These are phyloP conservation scores for Cacoxenus indagator DNA, from an alignment of 2,888 invertebrate species.

Conservation along the genomic window DNA sequence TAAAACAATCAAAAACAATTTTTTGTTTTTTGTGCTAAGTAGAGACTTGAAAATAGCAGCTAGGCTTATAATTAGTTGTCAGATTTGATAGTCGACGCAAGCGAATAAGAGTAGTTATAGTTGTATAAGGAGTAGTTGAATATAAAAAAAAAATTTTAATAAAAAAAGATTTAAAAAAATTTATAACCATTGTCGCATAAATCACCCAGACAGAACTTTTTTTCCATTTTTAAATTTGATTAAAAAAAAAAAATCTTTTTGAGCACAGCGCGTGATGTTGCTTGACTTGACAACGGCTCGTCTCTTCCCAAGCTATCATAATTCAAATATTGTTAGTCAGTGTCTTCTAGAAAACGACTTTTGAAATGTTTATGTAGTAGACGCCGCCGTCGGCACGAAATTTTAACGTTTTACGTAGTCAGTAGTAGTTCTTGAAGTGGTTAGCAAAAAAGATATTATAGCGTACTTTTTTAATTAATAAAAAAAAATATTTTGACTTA, in stretches of 20 bases:
- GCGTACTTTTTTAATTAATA: no score
- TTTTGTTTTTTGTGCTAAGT: no score
- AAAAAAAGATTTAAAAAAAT: no score
- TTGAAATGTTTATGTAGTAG: slow-evolving; percentile 45
- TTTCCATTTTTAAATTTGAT: not conserved
- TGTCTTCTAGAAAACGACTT: slow-evolving; percentile 17
- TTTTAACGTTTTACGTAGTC: not conserved
- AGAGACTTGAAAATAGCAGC: no score
- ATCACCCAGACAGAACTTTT: slow-evolving; percentile 32
- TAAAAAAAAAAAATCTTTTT: not conserved
- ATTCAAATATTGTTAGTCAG: slow-evolving; percentile 58
- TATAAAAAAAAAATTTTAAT: no score
- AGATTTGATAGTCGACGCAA: no score
- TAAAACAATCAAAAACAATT: no score
- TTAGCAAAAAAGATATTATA: not conserved
- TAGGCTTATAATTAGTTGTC: no score
- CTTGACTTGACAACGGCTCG: not conserved
- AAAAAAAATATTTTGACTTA: not conserved
- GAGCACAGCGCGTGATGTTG: slow-evolving; percentile 1
- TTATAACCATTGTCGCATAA: no score
- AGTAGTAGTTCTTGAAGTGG: not conserved
- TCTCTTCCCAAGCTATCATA: slow-evolving; percentile 50
- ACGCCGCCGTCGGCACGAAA: slow-evolving; percentile 38
- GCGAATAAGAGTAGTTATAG: no score
- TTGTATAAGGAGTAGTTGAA: no score